These are phyloP conservation scores for Delphinus delphis DNA, from an alignment of 2,113 vertebrate genomes.

Conservation along the genomic window DNA sequence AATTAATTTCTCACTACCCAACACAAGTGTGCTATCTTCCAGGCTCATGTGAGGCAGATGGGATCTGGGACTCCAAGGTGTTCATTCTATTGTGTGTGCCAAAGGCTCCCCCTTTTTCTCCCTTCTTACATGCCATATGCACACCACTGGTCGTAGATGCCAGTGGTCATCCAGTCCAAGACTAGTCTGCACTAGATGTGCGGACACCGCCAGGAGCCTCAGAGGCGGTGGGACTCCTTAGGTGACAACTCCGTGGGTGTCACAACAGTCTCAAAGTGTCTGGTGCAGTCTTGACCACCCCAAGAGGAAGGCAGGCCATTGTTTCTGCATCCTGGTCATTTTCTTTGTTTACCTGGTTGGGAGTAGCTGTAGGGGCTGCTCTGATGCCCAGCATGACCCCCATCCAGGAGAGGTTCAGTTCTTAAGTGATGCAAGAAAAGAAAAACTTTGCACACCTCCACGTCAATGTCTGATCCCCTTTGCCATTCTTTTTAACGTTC, in stretches of 20 bases:
- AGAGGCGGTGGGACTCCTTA: rapidly evolving
- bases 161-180: background rate
- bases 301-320: rapidly evolving
- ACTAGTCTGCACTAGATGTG: rapidly evolving
- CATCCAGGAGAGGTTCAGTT: background rate
- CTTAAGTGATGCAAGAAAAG: background rate
- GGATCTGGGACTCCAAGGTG: background rate
- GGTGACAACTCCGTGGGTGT: rapidly evolving
- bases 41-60: rapidly evolving
- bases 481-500: background rate
- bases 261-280: too few species aligned
- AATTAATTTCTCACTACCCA: too few species aligned
- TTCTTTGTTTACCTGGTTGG: background rate
- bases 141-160: rapidly evolving
- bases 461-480: too few species aligned
- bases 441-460: rapidly evolving
- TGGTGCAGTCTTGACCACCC: rapidly evolving
- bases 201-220: background rate
- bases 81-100: rapidly evolving
- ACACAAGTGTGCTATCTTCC: rapidly evolving
- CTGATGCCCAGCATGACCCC: background rate
- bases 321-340: too few species aligned
- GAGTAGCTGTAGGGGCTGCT: background rate
- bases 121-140: rapidly evolving
- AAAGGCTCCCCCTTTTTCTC: background rate